Evolutionary conservation across 92 coral and sea anemone genomes (phyloP), one percentile per base, ranked within the genome.

Genomic region (Meandrina meandrites): DNA sequence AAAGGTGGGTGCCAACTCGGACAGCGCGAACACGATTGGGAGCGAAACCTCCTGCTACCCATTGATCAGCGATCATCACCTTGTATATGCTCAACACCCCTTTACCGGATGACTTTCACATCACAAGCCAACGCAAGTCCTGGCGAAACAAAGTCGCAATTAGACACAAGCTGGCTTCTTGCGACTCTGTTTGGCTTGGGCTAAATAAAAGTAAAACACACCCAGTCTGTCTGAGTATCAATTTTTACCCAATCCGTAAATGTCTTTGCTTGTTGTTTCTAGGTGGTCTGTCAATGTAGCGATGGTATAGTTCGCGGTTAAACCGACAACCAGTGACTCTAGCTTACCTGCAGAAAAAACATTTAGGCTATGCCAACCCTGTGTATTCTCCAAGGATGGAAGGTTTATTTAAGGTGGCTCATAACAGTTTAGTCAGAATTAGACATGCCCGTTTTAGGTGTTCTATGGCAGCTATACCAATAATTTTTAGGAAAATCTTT

Each of bases 261-360:
- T 30, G 24, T 24, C 30, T 60, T 58, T 58, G 67, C 1, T 53
- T 37, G 24, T 77, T 77, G 21, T 66, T 53, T 53, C 9, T 51
- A 89, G 91, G 91, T 83, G 91, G 91, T 8, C 88, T 89, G 27
- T 70, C 50, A 17, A 89, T 89, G 88, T 89, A 78, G 70, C 8
- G 12, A 45, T 10, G 9, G 45, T 66, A 30, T 8, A 71, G 73
- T 53, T 35, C 4, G 78, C 1, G 47, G 48, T 73, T 37, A 73
- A 40, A 73, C 78, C 12, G 32, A 9, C 71, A 66, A 18, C 15
- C 22, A 14, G 57, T n/a, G n/a, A n/a, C n/a, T n/a, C n/a, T n/a
- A n/a, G n/a, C n/a, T n/a, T n/a, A n/a, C n/a, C n/a, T n/a, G n/a
- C n/a, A n/a, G n/a, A n/a, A n/a, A n/a, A n/a, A n/a, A n/a, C n/a